Evolutionary conservation across 1,140 invertebrate species (phyloP).

Genomic region (Drosophila athabasca): DNA sequence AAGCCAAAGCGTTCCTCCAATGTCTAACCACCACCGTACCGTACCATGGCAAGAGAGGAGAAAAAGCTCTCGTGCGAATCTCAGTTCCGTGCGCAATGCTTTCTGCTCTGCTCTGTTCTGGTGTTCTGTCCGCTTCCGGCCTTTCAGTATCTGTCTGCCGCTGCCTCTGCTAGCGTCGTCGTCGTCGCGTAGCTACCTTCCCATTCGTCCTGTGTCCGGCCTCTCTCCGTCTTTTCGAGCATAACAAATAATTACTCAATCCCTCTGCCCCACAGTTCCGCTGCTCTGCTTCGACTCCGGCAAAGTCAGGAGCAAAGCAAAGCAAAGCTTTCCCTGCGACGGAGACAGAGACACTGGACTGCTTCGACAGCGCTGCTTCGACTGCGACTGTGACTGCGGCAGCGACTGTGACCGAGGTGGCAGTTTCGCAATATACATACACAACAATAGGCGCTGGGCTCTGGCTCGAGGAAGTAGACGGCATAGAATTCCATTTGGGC

Average conservation of each 20-base stretch:
- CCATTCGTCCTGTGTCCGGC: slow-evolving; percentile 17
- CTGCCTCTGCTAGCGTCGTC: slow-evolving; percentile 29
- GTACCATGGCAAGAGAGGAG: slow-evolving; percentile 9
- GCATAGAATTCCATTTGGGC: slow-evolving; percentile 47
- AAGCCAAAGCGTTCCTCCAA: slow-evolving; percentile 49
- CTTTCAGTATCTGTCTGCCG: slow-evolving; percentile 68
- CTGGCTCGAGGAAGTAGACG: slow-evolving; percentile 73
- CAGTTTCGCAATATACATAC: slow-evolving; percentile 84
- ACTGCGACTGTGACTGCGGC: slow-evolving; percentile 37
- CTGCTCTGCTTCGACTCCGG: slow-evolving; percentile 1
- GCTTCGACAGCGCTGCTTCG: slow-evolving; percentile 13
- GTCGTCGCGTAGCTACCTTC: slow-evolving; percentile 35
- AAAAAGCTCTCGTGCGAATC: slow-evolving; percentile 43
- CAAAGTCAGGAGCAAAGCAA: slow-evolving; percentile 3
- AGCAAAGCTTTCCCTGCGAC: slow-evolving; percentile 30
- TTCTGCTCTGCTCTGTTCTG: slow-evolving; percentile 26
- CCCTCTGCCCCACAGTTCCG: slow-evolving; percentile 12
- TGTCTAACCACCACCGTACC: slow-evolving; percentile 32
- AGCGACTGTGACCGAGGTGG: slow-evolving; percentile 38
- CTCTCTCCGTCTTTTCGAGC: slow-evolving; percentile 40
- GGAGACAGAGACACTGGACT: slow-evolving; percentile 12
- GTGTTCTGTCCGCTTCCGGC: slow-evolving; percentile 33
- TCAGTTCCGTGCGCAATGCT: slow-evolving; percentile 59
- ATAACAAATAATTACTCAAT: slow-evolving; percentile 82
- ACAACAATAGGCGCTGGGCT: slow-evolving; percentile 81